A percentile compares a stretch with the other conserved stretches of the same genome.
Conservation (phyloP, 2,888 invertebrate species). For the Ichneumoninae sp. region DNA sequence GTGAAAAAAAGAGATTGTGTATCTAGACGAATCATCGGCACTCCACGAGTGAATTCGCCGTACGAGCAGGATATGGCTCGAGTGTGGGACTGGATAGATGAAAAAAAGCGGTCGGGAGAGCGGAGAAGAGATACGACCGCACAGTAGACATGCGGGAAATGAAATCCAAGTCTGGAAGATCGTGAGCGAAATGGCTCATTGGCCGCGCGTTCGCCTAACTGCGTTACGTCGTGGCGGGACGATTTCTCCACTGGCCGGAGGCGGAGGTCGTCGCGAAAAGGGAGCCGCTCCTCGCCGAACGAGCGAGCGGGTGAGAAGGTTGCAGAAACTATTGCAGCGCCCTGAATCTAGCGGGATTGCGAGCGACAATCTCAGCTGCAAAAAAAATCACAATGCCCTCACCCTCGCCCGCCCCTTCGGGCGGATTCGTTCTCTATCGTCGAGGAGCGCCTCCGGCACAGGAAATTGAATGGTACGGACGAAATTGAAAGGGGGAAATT, state of each 20-base stretch:
- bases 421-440: conserved; percentile 66
- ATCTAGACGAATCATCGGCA: conserved; percentile 10
- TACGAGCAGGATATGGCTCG: neutral
- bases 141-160: conserved; percentile 60
- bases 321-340: conserved; percentile 45
- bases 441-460: conserved; percentile 71
- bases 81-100: conserved; percentile 13
- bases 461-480: conserved; percentile 81
- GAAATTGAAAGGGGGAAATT: conserved; percentile 80
- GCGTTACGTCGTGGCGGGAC: conserved; percentile 77
- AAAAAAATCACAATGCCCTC: conserved; percentile 50
- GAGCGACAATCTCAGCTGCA: conserved; percentile 71
- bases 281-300: conserved; percentile 8
- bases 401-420: conserved; percentile 29
- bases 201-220: conserved; percentile 80
- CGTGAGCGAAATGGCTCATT: conserved; percentile 81
- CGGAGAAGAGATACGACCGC: conserved; percentile 44
- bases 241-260: conserved; percentile 74
- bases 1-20: conserved; percentile 8
- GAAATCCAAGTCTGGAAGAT: conserved; percentile 75
- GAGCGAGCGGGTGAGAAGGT: conserved; percentile 38
- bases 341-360: conserved; percentile 67
- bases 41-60: neutral
- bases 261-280: conserved; percentile 46
- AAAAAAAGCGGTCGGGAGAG: conserved; percentile 53